Evolutionary conservation across 2,888 invertebrate species (phyloP).

Genomic region (Tanytarsus gracilentus): DNA sequence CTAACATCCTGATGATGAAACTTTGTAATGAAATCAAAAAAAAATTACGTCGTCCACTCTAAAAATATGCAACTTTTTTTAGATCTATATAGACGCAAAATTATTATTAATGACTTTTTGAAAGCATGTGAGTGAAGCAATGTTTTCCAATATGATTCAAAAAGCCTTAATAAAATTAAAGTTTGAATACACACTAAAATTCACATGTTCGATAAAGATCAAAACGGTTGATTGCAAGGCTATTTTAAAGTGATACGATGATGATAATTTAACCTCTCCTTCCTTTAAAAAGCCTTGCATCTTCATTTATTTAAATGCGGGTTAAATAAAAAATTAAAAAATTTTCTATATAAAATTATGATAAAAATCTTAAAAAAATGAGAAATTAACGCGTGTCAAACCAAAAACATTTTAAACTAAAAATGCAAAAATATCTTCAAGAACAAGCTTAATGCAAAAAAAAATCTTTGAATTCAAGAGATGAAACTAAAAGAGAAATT

Average conservation of each 20-base stretch:
- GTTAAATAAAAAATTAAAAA: conserved; percentile 21
- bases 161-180: conserved; percentile 13
- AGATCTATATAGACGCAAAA: neutral
- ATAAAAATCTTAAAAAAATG: conserved; percentile 11
- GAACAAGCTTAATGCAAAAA: neutral
- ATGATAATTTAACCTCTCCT: neutral
- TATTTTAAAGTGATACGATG: neutral
- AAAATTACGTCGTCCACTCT: conserved; percentile 8
- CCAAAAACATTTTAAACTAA: conserved; percentile 9
- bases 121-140: conserved; percentile 1
- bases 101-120: neutral
- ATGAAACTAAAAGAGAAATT: neutral
- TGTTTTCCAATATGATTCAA: conserved; percentile 6
- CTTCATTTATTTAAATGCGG: conserved; percentile 12
- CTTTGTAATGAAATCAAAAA: too few species aligned
- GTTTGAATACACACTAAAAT: neutral
- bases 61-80: too few species aligned
- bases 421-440: conserved; percentile 19
- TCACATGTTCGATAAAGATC: conserved; percentile 22
- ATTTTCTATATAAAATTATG: conserved; percentile 25
- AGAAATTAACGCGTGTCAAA: conserved; percentile 22
- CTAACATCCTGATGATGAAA: too few species aligned
- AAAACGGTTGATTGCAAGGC: neutral
- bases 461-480: neutral
- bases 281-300: neutral